phyloP scores from a whole-genome alignment of 2,888 invertebrate species.

The Ochropleura leucogaster region DNA sequence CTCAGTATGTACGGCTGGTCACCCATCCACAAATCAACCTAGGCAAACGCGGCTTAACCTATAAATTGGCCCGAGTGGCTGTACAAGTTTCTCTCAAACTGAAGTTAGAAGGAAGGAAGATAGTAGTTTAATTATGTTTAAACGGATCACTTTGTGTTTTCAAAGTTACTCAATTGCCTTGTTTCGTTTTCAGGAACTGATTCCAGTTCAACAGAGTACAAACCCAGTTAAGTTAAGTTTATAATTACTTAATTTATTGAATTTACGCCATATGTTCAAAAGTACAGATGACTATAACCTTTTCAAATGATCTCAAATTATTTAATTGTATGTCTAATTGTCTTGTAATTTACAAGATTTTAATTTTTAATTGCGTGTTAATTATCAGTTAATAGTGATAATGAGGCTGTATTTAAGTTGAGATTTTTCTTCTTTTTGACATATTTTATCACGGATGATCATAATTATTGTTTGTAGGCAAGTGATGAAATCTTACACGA shows the following conservation, averaged over 20 bases:
- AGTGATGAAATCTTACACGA: conserved; percentile 3
- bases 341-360: conserved; percentile 20
- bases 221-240: conserved; percentile 51
- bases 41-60: too few relatives aligned
- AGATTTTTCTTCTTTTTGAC: background rate
- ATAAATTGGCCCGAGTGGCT: too few relatives aligned
- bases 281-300: background rate
- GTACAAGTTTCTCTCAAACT: too few relatives aligned
- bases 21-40: too few relatives aligned
- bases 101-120: too few relatives aligned
- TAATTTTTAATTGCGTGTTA: conserved; percentile 14
- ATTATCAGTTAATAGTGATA: conserved; percentile 35
- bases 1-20: too few relatives aligned
- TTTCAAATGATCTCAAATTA: background rate
- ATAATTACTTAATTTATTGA: conserved; percentile 3
- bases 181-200: conserved; percentile 47
- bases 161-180: background rate
- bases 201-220: conserved; percentile 37
- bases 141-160: background rate
- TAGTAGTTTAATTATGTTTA: too few relatives aligned
- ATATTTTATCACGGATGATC: conserved; percentile 22
- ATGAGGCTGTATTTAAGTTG: conserved; percentile 22
- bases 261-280: background rate
- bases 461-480: conserved; percentile 8
- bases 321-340: conserved; percentile 29